Base-by-base conservation (phyloP, 2,888 invertebrate species). In the Caenorhabditis becei region DNA sequence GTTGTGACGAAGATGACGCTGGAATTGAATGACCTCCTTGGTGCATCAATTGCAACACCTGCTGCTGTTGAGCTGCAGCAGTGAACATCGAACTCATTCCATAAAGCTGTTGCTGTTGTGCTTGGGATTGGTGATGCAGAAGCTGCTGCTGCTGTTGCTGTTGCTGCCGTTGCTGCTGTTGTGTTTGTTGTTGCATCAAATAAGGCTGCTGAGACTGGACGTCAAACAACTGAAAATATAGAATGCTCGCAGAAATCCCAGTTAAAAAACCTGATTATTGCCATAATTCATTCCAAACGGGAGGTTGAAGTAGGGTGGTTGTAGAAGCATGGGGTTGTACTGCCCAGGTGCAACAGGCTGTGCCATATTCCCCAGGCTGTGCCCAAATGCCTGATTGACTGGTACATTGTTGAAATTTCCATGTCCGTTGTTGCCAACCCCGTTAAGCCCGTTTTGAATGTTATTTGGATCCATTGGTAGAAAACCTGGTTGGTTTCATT, bases 381-480 rank as follows among this genome's bases (percentile, higher is more conserved):
- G 74, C n/a, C 23, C 62, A 49, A 80, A 80, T 16, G 56, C 51
- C 24, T 75, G 47, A n/a, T 75, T 79, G 7, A 35, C n/a, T 2
- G 47, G 80, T 2, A 80, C 35, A 16, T 65, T 59, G 18, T 77
- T 77, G 53, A 63, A 70, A 20, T 51, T 32, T 16, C 44, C 62
- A 26, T 54, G 63, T 8, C 24, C 47, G 5, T 67, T 51, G 37
- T 56, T 66, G 16, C 69, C 69, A 8, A 53, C 51, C 2, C 74
- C 74, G 51, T 80, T 80, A 5, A 80, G 23, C 23, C 54, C 53
- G 58, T 77, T 75, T 51, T 80, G 71, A 11, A 71, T 28, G 16
- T 80, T 77, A 61, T 80, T 80, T n/a, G 75, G 80, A 51, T 80
- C 71, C 80, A 80, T 74, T 3, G 16, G n/a, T 51, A 18, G 10